Conservation (phyloP, 2,113 vertebrate species). For the Rostratula benghalensis region DNA sequence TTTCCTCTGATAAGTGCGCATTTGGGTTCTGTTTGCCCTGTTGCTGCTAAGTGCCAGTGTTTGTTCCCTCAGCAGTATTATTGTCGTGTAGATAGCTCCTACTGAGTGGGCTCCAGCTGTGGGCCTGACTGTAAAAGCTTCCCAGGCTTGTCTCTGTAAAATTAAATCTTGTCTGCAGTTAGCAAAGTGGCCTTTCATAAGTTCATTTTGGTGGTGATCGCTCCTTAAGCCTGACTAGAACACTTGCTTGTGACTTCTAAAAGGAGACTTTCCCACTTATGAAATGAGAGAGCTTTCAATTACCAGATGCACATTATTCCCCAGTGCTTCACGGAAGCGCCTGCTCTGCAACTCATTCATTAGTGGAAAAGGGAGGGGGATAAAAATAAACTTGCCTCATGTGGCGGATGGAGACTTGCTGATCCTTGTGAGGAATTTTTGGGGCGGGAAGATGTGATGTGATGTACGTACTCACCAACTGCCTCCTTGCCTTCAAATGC, state of each 20-base stretch:
- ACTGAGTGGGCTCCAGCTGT: slow-evolving; percentile 19
- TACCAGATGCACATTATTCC: neutral
- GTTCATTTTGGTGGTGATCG: neutral
- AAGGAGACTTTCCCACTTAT: neutral
- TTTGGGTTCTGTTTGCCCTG: neutral
- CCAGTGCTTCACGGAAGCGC: neutral
- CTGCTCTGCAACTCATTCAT: neutral
- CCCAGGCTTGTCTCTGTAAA: neutral
- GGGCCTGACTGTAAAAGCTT: slow-evolving; percentile 17
- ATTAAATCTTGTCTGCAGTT: slow-evolving; percentile 2
- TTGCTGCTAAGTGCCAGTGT: neutral
- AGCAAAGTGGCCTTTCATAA: neutral
- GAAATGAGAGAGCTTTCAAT: slow-evolving; percentile 9
- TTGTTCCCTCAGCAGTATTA: neutral
- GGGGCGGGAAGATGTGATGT: neutral
- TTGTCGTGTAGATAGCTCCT: neutral
- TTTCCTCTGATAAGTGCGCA: neutral
- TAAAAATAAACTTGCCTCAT: neutral
- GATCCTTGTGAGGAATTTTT: neutral
- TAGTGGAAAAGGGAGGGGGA: neutral
- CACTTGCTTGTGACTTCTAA: neutral
- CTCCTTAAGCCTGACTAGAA: neutral
- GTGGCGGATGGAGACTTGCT: neutral
- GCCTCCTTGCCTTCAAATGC: neutral
- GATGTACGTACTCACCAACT: neutral